Conservation (phyloP, 64 coral and sea anemone species). For the Acropora yongei region DNA sequence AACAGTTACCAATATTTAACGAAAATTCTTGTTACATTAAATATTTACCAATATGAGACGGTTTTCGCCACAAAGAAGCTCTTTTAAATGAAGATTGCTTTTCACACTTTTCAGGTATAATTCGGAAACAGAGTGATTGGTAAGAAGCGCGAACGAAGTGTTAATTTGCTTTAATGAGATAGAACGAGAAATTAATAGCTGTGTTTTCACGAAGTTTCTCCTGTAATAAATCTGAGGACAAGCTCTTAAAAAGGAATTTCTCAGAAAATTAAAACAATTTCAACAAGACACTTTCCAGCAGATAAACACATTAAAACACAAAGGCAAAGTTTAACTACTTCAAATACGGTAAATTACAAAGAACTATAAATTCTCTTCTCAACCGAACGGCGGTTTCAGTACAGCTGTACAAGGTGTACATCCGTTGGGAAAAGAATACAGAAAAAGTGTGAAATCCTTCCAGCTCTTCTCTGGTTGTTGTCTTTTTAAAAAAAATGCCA, state of each 20-base stretch:
- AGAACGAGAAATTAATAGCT: background rate
- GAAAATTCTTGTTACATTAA: background rate
- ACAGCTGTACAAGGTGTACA: background rate
- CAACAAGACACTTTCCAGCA: background rate
- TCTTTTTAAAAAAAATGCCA: too few species aligned
- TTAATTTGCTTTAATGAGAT: too few species aligned
- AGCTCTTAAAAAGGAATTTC: constrained; percentile 19
- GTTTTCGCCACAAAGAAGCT: background rate
- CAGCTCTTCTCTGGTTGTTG: too few species aligned
- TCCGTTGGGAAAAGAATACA: background rate
- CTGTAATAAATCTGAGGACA: constrained; percentile 3
- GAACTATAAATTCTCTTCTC: background rate
- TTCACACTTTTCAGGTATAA: background rate
- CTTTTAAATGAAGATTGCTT: background rate
- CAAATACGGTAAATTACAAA: constrained; percentile 6
- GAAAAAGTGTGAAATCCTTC: background rate
- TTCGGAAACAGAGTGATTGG: background rate
- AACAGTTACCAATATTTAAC: constrained; percentile 24
- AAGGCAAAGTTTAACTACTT: background rate
- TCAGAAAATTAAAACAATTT: constrained; percentile 47
- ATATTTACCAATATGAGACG: background rate
- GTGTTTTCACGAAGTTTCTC: background rate
- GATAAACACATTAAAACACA: background rate
- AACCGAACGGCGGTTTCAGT: background rate
- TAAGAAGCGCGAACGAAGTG: too few species aligned